These are phyloP conservation scores for Lithophane leautieri DNA, from an alignment of 2,888 invertebrate species.

Conservation along the genomic window DNA sequence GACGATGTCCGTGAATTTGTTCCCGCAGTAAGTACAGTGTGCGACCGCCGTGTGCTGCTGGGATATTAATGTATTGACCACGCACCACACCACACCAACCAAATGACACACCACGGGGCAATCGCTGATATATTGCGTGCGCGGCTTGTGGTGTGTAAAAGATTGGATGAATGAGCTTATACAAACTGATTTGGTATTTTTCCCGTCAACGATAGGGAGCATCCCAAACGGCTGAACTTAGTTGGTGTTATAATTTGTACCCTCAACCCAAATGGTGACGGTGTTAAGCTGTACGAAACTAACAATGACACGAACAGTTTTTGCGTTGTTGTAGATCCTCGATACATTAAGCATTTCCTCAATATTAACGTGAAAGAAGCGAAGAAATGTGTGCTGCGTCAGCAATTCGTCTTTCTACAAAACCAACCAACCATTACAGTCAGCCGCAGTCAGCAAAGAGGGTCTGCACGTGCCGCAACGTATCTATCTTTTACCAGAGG, in stretches of 20 bases:
- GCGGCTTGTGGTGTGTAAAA: neutral
- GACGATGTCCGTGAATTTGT: conserved; percentile 15
- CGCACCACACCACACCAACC: conserved; percentile 6
- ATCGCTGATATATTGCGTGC: neutral
- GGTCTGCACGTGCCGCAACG: conserved; percentile 20
- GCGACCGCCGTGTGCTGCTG: neutral
- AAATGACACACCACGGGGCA: conserved; percentile 2
- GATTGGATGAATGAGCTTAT: neutral
- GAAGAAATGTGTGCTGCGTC: conserved; percentile 2
- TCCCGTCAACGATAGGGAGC: neutral
- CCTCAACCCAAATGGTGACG: neutral
- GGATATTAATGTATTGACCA: neutral
- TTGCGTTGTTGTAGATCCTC: neutral
- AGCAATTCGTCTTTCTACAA: conserved; percentile 24
- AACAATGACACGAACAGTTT: conserved; percentile 8
- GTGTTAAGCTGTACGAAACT: neutral
- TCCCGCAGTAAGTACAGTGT: conserved; percentile 25
- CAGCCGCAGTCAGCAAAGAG: neutral
- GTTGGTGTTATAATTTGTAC: neutral
- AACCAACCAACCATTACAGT: conserved; percentile 19
- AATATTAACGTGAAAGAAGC: conserved; percentile 3
- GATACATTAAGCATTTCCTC: conserved; percentile 13
- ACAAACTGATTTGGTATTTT: neutral
- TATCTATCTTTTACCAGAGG: conserved; percentile 41
- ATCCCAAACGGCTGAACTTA: no score